phyloP scores from a whole-genome alignment of 2,888 invertebrate species.

The Steinernema scapterisci region DNA sequence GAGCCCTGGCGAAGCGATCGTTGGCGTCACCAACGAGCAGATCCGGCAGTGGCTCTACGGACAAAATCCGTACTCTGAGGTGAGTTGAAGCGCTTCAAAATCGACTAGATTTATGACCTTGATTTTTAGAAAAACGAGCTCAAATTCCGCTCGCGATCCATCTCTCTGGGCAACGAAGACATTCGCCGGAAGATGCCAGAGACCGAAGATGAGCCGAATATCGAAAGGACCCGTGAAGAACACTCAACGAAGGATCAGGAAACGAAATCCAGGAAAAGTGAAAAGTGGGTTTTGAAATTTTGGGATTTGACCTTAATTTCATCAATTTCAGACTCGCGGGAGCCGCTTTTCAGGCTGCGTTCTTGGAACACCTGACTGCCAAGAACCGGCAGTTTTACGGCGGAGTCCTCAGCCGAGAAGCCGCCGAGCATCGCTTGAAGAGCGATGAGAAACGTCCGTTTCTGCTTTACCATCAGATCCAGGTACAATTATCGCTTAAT shows the following conservation, averaged over 20 bases:
- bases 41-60: conserved; percentile 7
- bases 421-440: background rate
- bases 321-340: background rate
- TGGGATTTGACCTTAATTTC: background rate
- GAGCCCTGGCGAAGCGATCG: background rate
- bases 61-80: background rate
- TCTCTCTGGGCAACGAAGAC: background rate
- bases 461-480: background rate
- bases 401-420: background rate
- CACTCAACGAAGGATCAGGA: too few relatives aligned
- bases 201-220: background rate
- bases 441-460: background rate
- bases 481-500: background rate
- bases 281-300: background rate
- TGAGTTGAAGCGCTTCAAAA: background rate
- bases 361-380: background rate
- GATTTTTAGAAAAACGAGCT: background rate
- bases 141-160: background rate
- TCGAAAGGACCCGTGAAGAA: too few relatives aligned
- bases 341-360: background rate
- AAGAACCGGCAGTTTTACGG: background rate
- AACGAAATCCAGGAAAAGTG: background rate
- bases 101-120: too few relatives aligned
- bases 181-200: background rate
- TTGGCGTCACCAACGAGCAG: background rate